Conservation (phyloP, 2,113 vertebrate genomes). For the Oncorhynchus tshawytscha region DNA sequence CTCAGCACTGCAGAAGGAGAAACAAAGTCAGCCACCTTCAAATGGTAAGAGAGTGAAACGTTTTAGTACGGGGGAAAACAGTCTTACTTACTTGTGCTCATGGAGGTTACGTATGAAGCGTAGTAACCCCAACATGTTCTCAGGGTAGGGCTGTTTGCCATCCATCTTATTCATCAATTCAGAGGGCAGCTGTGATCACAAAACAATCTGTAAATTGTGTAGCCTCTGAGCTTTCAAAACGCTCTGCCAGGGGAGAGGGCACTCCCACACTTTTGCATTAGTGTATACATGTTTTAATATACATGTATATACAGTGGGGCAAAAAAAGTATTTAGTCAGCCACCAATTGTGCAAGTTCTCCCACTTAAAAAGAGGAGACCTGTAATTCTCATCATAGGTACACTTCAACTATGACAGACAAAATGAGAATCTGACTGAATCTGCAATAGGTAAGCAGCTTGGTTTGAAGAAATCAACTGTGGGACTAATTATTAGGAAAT, state of each 20-base stretch:
- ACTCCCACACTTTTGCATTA: too few species aligned
- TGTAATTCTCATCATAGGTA: too few species aligned
- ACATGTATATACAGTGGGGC: background rate
- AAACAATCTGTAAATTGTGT: constrained; percentile 10
- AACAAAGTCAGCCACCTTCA: background rate
- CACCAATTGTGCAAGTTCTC: too few species aligned
- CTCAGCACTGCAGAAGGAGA: constrained; percentile 3
- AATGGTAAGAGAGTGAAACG: background rate
- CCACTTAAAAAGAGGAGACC: too few species aligned
- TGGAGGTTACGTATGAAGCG: constrained; percentile 48
- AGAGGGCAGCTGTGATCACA: constrained; percentile 29
- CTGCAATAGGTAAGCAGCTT: too few species aligned
- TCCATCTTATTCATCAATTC: constrained; percentile 34
- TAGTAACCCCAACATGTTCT: constrained; percentile 35
- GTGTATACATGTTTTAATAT: too few species aligned
- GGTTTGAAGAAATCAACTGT: too few species aligned
- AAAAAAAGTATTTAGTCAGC: too few species aligned
- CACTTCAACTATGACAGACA: too few species aligned
- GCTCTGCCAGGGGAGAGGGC: too few species aligned
- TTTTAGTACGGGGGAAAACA: background rate
- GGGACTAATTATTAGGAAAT: too few species aligned
- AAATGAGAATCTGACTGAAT: too few species aligned
- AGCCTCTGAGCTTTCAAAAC: background rate
- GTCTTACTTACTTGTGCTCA: constrained; percentile 54
- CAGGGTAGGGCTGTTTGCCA: constrained; percentile 18